Percentiles rank a stretch among this genome's conserved stretches.
Conservation (phyloP, 2,113 vertebrate species). For the Asarcornis scutulata region DNA sequence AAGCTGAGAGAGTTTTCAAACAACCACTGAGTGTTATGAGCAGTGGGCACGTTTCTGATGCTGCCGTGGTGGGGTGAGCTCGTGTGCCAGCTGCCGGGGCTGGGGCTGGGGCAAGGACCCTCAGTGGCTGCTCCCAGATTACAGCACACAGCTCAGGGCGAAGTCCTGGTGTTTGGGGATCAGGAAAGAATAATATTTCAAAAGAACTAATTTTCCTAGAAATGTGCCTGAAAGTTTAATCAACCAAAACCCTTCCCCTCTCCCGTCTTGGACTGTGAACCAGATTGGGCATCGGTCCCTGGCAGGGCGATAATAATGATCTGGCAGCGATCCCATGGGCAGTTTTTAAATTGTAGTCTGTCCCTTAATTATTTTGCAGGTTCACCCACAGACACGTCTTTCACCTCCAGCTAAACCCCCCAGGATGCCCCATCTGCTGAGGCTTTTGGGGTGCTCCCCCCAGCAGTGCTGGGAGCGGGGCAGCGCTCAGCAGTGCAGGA, state of each 20-base stretch:
- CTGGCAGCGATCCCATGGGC: not conserved
- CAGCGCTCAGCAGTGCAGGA: not conserved
- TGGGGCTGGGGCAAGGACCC: fast-evolving
- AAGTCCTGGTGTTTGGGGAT: not conserved
- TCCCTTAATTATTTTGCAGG: not conserved
- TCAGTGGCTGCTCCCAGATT: fast-evolving
- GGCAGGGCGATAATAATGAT: not conserved
- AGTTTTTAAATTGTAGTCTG: not conserved
- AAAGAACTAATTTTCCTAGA: fast-evolving
- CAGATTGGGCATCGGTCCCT: not conserved
- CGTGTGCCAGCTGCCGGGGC: fast-evolving
- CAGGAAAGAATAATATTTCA: not conserved
- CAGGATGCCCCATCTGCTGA: not conserved
- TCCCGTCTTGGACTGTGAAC: not conserved
- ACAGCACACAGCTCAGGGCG: not conserved
- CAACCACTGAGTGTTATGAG: fast-evolving
- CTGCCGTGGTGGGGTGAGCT: fast-evolving
- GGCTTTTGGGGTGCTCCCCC: not conserved
- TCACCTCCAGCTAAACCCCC: not conserved
- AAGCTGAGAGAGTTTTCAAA: not conserved
- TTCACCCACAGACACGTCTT: not conserved
- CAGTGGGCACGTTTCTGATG: fast-evolving
- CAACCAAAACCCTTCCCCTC: not conserved
- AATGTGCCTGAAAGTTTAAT: fast-evolving
- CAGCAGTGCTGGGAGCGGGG: not conserved